phyloP scores from a whole-genome alignment of 2,888 invertebrate species.

The Heliconius ismenius region DNA sequence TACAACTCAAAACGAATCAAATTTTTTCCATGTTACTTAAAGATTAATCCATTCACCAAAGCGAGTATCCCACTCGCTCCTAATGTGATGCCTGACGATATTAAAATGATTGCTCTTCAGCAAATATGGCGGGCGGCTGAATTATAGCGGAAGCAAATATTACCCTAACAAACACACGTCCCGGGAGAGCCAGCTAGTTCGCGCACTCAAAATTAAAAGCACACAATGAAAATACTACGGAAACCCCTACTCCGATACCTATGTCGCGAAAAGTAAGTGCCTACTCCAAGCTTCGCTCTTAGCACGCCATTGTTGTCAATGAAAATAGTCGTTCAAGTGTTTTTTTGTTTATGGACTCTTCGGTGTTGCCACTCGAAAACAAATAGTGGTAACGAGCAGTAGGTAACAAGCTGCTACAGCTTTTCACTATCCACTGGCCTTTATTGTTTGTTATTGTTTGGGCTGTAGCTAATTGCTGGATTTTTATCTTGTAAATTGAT shows the following conservation, averaged over 20 bases:
- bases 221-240: slow-evolving; percentile 83
- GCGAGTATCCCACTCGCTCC: slow-evolving; percentile 71
- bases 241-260: slow-evolving; percentile 74
- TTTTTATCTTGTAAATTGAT: slow-evolving; percentile 39
- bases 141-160: slow-evolving; percentile 84
- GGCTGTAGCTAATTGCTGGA: slow-evolving; percentile 42
- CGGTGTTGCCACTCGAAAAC: slow-evolving; percentile 80
- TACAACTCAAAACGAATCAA: neutral
- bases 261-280: slow-evolving; percentile 80
- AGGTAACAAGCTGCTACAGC: slow-evolving; percentile 75
- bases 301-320: slow-evolving; percentile 79
- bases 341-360: slow-evolving; percentile 81
- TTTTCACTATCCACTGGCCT: slow-evolving; percentile 67
- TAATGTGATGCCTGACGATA: slow-evolving; percentile 82
- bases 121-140: slow-evolving; percentile 84
- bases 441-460: slow-evolving; percentile 55
- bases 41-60: slow-evolving; percentile 74
- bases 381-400: slow-evolving; percentile 79
- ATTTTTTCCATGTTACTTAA: slow-evolving; percentile 51
- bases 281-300: slow-evolving; percentile 72
- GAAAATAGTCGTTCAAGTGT: slow-evolving; percentile 79
- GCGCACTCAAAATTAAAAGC: slow-evolving; percentile 85
- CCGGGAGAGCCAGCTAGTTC: slow-evolving; percentile 83
- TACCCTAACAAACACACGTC: slow-evolving; percentile 83
- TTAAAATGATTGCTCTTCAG: slow-evolving; percentile 85